phyloP scores from a whole-genome alignment of 2,113 vertebrate species.

The Ovis canadensis region DNA sequence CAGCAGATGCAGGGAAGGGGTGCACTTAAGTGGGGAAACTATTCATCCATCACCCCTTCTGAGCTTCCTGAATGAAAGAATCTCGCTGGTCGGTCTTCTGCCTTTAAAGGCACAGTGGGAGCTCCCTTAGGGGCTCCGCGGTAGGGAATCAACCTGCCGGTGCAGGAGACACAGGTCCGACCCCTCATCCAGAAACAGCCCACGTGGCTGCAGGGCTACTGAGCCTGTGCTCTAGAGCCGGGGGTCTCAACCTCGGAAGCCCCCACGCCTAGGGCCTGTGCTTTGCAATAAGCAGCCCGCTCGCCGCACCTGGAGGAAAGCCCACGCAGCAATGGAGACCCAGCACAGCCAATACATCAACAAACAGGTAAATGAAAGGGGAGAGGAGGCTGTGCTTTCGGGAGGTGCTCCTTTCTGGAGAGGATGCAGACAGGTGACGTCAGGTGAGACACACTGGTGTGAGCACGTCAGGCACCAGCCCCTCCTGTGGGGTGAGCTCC shows the following conservation, averaged over 20 bases:
- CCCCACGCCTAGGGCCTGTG: not conserved
- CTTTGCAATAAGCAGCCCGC: not conserved
- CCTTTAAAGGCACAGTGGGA: not conserved
- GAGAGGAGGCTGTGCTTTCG: not conserved
- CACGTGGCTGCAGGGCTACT: not conserved
- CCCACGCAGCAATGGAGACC: accelerated
- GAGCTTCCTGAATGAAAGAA: not conserved
- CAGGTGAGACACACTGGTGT: not conserved
- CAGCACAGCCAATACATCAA: not conserved
- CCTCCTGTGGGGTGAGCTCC: not conserved
- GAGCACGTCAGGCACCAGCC: not conserved
- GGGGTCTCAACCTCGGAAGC: not conserved
- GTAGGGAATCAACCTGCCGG: not conserved
- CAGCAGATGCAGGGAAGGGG: not conserved
- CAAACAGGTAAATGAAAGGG: not conserved
- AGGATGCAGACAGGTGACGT: not conserved
- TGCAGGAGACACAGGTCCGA: not conserved
- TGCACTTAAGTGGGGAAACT: not conserved
- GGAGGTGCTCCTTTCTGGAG: slow-evolving; percentile 40
- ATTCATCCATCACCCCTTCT: not conserved
- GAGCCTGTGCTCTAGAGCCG: not conserved
- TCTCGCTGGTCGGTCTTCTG: not conserved
- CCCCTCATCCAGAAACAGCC: not conserved
- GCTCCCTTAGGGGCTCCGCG: not conserved
- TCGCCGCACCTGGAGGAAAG: not conserved